Percentiles rank a stretch among this genome's conserved stretches.
phyloP scores from a whole-genome alignment of 2,797 vertebrate species.

The Sebastes steindachneri region DNA sequence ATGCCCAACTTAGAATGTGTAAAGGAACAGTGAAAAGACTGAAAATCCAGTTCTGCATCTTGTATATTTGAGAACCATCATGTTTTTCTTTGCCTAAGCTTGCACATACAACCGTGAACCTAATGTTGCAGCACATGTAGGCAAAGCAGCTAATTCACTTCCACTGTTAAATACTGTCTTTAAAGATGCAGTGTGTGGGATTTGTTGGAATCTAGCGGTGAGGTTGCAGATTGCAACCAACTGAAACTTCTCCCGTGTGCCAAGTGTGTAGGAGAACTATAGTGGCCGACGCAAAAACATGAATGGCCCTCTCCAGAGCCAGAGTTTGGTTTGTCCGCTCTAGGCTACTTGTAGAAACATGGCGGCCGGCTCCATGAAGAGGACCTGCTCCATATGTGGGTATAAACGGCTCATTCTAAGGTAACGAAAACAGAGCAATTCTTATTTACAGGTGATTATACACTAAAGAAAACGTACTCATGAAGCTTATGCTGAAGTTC shows the following conservation, averaged over 20 bases:
- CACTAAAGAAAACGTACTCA: background rate
- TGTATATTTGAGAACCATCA: background rate
- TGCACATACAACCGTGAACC: background rate
- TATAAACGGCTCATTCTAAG: too few relatives aligned
- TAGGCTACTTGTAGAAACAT: background rate
- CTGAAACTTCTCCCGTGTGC: background rate
- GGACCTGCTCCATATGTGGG: too few relatives aligned
- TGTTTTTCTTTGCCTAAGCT: background rate
- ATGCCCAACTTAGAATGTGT: background rate
- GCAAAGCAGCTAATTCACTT: background rate
- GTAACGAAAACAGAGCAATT: background rate
- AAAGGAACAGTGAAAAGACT: background rate
- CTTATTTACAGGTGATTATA: background rate
- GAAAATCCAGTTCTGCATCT: background rate
- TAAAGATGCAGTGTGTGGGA: background rate
- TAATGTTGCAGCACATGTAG: background rate
- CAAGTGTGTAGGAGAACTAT: background rate
- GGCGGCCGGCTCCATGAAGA: background rate
- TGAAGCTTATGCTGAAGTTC: background rate
- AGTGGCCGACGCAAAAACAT: background rate
- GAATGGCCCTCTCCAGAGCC: too few relatives aligned
- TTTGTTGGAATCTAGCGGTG: background rate
- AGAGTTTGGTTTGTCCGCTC: background rate
- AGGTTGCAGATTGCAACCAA: background rate
- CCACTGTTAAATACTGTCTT: background rate